These are phyloP conservation scores for Cinclus cinclus DNA, from an alignment of 2,113 vertebrate genomes.

Conservation along the genomic window DNA sequence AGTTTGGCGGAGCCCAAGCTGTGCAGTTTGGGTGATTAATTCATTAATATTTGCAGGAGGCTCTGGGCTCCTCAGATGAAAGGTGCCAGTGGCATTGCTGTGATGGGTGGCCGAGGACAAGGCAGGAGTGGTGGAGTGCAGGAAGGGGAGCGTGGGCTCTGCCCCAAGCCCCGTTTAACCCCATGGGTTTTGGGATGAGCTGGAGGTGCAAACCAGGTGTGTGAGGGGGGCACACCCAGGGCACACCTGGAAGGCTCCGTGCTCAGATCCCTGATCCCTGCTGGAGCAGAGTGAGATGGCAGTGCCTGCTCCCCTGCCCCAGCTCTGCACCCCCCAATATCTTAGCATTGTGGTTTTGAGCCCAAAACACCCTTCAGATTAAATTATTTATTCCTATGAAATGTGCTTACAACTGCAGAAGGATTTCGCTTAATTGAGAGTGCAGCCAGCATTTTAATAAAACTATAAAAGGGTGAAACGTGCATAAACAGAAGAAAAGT, in stretches of 20 bases:
- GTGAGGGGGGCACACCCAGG: too few relatives aligned
- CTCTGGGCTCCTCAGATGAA: neutral
- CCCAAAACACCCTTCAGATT: neutral
- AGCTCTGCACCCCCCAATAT: neutral
- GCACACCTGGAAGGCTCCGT: fast-evolving
- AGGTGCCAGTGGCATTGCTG: fast-evolving
- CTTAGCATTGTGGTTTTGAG: neutral
- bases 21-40: neutral
- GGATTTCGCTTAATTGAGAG: slow-evolving; percentile 35
- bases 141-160: neutral
- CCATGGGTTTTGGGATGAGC: fast-evolving
- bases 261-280: fast-evolving
- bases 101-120: fast-evolving
- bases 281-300: neutral
- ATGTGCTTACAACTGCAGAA: slow-evolving; percentile 23
- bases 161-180: fast-evolving
- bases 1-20: neutral
- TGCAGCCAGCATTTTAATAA: slow-evolving; percentile 37
- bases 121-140: fast-evolving
- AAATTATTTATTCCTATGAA: slow-evolving; percentile 12
- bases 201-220: too few relatives aligned
- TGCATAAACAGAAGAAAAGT: slow-evolving; percentile 23
- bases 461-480: slow-evolving; percentile 35
- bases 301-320: fast-evolving
- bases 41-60: neutral